These are phyloP conservation scores for Tenthredo amoena DNA, from an alignment of 2,888 invertebrate genomes.

Conservation along the genomic window DNA sequence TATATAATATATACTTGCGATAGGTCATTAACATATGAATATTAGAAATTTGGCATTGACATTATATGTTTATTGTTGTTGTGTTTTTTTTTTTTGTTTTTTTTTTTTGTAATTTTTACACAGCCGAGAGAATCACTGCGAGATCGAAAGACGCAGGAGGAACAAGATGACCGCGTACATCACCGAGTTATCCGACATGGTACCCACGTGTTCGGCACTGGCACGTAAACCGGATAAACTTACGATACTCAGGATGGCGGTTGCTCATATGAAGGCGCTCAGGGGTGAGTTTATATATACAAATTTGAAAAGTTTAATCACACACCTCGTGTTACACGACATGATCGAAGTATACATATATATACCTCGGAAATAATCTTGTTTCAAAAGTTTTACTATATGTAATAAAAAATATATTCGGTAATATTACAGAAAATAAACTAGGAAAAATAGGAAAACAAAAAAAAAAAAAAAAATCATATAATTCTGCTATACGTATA, in stretches of 20 bases:
- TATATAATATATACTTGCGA: too few species aligned
- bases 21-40: too few species aligned
- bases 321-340: too few species aligned
- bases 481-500: too few species aligned
- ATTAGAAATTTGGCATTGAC: background rate
- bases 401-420: too few species aligned
- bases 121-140: slow-evolving; percentile 98
- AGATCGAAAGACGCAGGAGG: slow-evolving; percentile 97
- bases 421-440: too few species aligned
- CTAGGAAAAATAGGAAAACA: too few species aligned
- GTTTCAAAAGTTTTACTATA: too few species aligned
- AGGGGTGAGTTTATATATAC: slow-evolving; percentile 84
- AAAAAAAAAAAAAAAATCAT: too few species aligned
- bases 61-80: background rate
- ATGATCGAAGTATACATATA: too few species aligned
- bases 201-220: slow-evolving; percentile 98
- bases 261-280: slow-evolving; percentile 99
- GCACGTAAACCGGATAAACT: slow-evolving; percentile 99
- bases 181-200: slow-evolving; percentile 99
- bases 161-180: slow-evolving; percentile 99
- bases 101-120: slow-evolving; percentile 65
- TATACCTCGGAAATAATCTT: too few species aligned
- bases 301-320: background rate
- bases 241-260: slow-evolving; percentile 99
- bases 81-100: background rate